Base-by-base conservation (phyloP, 2,113 vertebrate genomes). In the Pelecanus crispus region DNA sequence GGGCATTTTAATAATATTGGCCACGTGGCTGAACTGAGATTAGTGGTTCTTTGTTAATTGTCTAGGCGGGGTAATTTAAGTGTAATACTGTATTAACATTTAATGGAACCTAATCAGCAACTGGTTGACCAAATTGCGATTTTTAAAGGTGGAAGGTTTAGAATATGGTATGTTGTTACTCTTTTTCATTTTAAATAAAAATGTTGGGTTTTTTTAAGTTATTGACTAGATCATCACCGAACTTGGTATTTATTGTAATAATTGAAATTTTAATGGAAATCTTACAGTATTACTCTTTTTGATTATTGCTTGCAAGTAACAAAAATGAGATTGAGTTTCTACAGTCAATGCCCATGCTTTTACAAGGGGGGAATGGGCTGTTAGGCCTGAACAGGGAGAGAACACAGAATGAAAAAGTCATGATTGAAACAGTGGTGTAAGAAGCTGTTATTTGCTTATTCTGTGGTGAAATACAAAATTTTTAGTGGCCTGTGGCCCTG, bases 161-260 rank as follows among this genome's bases (percentile, higher is more conserved):
- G 53, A 94, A 70, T 65, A 63, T 53, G 50, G 3, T 92, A 71
- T 88, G 26, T 88, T 77, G 65, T 94, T 58, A 68, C 34, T 94
- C 44, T 88, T 67, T 56, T 90, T 95, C 45, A 88, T 95, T 97
- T 97, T 89, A 96, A 98, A 98, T 98, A 98, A 98, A 97, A 96
- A 85, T 68, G 47, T 89, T 90, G 56, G 45, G 0, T 44, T 62
- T 93, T 91, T 97, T 98, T 95, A 95, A 95, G 36, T 83, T 92
- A 49, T 95, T 97, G 71, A 68, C 94, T 44, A 80, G 44, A 42
- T 88, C 85, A 75, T 92, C 68, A 45, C 63, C 50, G 40, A 86
- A 92, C 25, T 70, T 80, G 52, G 14, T 72, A 90, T 88, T 96
- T 95, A 80, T 94, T 93, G 63, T 90, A 53, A 47, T 83, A 47